Conservation (phyloP, 2,797 vertebrate species). For the Phoxinus dragarum region DNA sequence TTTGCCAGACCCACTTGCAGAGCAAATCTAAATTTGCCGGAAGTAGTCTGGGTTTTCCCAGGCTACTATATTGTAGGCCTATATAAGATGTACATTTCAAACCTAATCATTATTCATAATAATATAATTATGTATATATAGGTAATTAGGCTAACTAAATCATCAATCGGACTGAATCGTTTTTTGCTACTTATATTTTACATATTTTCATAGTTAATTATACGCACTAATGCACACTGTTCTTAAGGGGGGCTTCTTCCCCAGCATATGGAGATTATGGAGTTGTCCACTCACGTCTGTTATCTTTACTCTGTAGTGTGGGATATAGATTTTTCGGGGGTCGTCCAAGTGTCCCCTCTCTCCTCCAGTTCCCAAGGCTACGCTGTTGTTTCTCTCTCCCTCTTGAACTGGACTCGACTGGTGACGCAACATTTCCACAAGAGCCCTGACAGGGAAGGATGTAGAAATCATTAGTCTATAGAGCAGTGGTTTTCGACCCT, state of each 20-base stretch:
- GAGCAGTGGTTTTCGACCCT: background rate
- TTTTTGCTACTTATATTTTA: background rate
- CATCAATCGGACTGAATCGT: background rate
- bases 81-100: background rate
- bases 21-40: no score
- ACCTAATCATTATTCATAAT: background rate
- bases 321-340: conserved; percentile 90
- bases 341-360: conserved; percentile 85
- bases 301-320: conserved; percentile 85
- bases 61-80: no score
- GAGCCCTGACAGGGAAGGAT: conserved; percentile 75
- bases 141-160: background rate
- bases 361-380: conserved; percentile 80
- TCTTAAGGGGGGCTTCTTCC: background rate
- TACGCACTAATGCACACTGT: background rate
- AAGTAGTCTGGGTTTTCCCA: no score
- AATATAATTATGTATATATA: background rate
- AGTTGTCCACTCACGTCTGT: conserved; percentile 81
- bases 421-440: conserved; percentile 92
- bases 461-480: conserved; percentile 17
- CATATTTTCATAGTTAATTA: background rate
- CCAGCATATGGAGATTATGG: background rate
- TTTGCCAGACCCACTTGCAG: no score
- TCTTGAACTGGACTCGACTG: conserved; percentile 88
- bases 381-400: conserved; percentile 90